Evolutionary conservation across 2,888 invertebrate species (phyloP), one percentile per base, ranked within the genome.

Genomic region (Erpobdella octoculata): DNA sequence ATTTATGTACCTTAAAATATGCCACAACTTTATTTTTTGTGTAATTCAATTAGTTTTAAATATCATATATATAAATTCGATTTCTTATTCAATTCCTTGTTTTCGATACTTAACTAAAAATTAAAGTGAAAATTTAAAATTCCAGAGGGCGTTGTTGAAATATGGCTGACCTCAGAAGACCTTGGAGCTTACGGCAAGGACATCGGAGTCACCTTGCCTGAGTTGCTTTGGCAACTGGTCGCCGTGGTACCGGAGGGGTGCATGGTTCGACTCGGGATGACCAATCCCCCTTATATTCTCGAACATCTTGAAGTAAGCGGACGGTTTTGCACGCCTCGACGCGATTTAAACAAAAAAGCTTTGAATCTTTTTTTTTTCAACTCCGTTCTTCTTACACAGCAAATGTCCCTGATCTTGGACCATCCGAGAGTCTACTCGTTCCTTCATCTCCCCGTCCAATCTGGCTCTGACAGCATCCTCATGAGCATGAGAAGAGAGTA

Each of bases 101-200:
- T 41, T 41, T 41, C n/a, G 12, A 6, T 31, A 31, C 15, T 28
- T 53, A 46, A 68, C 6, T 58, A 6, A 15, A 28, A 2, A 53
- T 53, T 37, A 31, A 21, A 33, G 6, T 15, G 12, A 37, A 36
- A 35, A 61, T 28, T 66, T 66, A 9, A 61, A 33, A 72, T 92
- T 79, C 83, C 86, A 73, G 96, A 97, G 83, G 95, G 95, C 0
- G 95, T 95, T 3, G 89, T 90, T 70, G 97, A 98, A 84, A 88
- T 98, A 18, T 98, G 97, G 97, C 84, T 98, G 28, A 98, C 97
- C 0, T 94, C 94, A 1, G 97, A 98, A 83, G 97, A 98, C 81
- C 93, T 95, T 0, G 97, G 96, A 80, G 93, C 97, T 0, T 98
- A 96, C 83, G 97, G 98, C 0, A 88, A 91, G 72, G 97, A 97